phyloP scores from a whole-genome alignment of 2,888 invertebrate species.

The Abscondita cerata region DNA sequence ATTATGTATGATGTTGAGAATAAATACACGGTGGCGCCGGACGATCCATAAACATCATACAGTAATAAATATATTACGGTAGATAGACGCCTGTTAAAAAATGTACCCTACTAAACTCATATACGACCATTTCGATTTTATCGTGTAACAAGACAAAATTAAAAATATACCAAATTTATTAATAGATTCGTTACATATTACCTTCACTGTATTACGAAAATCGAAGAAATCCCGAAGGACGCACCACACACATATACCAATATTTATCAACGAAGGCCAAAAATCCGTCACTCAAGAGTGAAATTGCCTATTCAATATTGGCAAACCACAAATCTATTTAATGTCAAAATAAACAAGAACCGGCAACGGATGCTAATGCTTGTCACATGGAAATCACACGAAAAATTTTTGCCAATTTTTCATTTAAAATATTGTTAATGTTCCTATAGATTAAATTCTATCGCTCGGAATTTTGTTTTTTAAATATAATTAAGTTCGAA shows the following conservation, averaged over 20 bases:
- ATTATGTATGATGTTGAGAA: constrained; percentile 38
- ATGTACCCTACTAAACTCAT: constrained; percentile 12
- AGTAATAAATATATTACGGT: constrained; percentile 30
- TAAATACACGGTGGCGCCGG: constrained; percentile 38
- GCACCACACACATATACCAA: constrained; percentile 12
- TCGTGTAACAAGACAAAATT: constrained; percentile 13
- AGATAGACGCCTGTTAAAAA: constrained; percentile 28
- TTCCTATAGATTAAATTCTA: too few species aligned
- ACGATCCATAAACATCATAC: constrained; percentile 35
- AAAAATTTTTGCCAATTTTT: too few species aligned
- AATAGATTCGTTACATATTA: constrained; percentile 16
- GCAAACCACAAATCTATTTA: constrained; percentile 10
- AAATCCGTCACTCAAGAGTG: constrained; percentile 16
- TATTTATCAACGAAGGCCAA: constrained; percentile 21
- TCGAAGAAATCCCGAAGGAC: constrained; percentile 18
- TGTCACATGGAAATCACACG: not conserved
- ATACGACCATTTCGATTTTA: constrained; percentile 16
- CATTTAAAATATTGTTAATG: too few species aligned
- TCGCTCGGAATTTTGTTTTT: too few species aligned
- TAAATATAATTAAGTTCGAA: too few species aligned
- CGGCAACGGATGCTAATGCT: too few species aligned
- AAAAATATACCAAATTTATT: constrained; percentile 10
- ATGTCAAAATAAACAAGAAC: not conserved
- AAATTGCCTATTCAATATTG: constrained; percentile 17
- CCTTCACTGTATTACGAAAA: constrained; percentile 23